Evolutionary conservation across 2,888 invertebrate species (phyloP).

Genomic region (Ashinkailepas kermadecensis): DNA sequence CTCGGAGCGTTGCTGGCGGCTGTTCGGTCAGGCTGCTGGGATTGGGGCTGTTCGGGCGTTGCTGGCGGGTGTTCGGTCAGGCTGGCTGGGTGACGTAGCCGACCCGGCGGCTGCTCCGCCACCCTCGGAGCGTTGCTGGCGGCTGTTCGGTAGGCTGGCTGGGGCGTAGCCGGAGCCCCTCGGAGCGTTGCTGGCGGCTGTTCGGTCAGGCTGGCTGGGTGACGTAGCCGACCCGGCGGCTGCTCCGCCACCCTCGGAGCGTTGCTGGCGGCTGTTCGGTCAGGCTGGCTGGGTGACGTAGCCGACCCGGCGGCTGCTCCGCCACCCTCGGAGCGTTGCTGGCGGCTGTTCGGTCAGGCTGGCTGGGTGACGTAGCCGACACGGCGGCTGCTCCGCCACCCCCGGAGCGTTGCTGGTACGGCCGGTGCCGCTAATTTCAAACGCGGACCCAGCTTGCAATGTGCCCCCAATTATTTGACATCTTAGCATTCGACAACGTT

Average conservation of each 20-base stretch:
- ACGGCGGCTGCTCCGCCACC: neutral
- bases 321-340: too few species aligned
- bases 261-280: neutral
- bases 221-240: neutral
- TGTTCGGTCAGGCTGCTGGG: neutral
- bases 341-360: neutral
- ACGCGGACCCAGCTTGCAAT: too few species aligned
- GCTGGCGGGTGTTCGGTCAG: neutral
- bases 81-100: neutral
- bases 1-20: neutral
- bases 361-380: neutral
- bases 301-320: neutral
- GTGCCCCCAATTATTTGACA: too few species aligned
- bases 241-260: neutral
- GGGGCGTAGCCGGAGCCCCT: neutral
- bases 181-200: neutral
- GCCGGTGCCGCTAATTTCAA: too few species aligned
- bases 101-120: neutral
- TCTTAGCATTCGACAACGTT: too few species aligned
- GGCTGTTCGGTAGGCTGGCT: neutral
- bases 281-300: neutral
- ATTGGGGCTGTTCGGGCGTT: too few species aligned
- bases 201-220: neutral
- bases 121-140: neutral
- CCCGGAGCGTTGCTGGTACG: too few species aligned